phyloP scores from a whole-genome alignment of 1,140 invertebrate genomes.

The Drosophila erecta region DNA sequence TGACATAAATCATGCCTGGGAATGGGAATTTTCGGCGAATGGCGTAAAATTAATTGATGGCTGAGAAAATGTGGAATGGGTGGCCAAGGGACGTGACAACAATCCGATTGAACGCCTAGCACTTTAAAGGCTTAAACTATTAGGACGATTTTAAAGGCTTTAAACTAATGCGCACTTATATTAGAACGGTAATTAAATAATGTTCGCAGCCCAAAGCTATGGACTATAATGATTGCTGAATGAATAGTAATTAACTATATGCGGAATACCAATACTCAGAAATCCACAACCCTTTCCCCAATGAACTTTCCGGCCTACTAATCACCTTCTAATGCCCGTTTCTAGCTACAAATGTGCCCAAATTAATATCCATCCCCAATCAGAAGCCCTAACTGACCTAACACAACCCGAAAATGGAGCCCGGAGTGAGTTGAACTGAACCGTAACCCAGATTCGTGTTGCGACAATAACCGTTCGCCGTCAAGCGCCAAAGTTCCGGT shows the following conservation, averaged over 20 bases:
- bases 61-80: slow-evolving; percentile 20
- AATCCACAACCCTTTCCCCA: not conserved
- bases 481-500: slow-evolving; percentile 65
- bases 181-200: no score
- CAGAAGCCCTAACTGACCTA: slow-evolving; percentile 41
- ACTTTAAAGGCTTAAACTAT: not conserved
- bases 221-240: no score
- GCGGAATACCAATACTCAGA: no score
- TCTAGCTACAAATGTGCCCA: not conserved
- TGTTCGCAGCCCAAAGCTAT: no score
- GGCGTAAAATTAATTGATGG: slow-evolving; percentile 66
- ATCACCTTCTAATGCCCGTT: not conserved
- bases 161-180: no score
- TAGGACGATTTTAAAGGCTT: no score
- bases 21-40: slow-evolving; percentile 45
- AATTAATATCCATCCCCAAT: slow-evolving; percentile 29
- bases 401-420: slow-evolving; percentile 29
- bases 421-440: slow-evolving; percentile 17
- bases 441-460: slow-evolving; percentile 44
- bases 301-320: not conserved
- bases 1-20: slow-evolving; percentile 57
- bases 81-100: slow-evolving; percentile 3
- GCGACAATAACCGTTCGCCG: slow-evolving; percentile 37
- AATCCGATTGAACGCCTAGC: not conserved
- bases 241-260: no score